These are phyloP conservation scores for Lagopus muta DNA, from an alignment of 2,113 vertebrate species.

Conservation along the genomic window DNA sequence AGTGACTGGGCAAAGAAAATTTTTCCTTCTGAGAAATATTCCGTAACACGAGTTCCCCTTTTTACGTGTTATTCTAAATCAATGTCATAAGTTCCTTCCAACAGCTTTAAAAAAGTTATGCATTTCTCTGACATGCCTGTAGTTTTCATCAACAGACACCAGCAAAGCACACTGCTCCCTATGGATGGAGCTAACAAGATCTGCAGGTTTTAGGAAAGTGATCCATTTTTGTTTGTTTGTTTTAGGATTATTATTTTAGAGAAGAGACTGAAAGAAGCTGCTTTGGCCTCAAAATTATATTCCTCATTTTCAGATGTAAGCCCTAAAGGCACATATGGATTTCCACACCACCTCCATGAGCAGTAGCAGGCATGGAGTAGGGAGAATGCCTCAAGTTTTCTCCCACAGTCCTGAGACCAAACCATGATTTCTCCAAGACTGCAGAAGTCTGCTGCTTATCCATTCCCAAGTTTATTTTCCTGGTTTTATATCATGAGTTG, in stretches of 20 bases:
- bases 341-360: background rate
- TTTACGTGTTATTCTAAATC: background rate
- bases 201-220: background rate
- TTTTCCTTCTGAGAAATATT: background rate
- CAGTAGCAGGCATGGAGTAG: background rate
- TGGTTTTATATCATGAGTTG: too few relatives aligned
- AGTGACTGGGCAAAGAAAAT: background rate
- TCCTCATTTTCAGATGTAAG: background rate
- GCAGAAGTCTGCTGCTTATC: fast-evolving
- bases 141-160: background rate
- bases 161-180: background rate
- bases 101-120: background rate
- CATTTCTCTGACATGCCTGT: background rate
- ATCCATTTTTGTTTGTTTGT: background rate
- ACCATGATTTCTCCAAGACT: background rate
- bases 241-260: background rate
- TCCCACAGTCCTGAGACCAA: background rate
- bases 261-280: background rate
- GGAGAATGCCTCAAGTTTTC: fast-evolving
- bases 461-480: fast-evolving
- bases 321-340: fast-evolving
- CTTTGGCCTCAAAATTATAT: background rate
- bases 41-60: background rate
- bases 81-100: background rate
- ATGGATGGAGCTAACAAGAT: background rate